Base-by-base conservation (phyloP, 2,797 vertebrate genomes). In the Astyanax mexicanus region DNA sequence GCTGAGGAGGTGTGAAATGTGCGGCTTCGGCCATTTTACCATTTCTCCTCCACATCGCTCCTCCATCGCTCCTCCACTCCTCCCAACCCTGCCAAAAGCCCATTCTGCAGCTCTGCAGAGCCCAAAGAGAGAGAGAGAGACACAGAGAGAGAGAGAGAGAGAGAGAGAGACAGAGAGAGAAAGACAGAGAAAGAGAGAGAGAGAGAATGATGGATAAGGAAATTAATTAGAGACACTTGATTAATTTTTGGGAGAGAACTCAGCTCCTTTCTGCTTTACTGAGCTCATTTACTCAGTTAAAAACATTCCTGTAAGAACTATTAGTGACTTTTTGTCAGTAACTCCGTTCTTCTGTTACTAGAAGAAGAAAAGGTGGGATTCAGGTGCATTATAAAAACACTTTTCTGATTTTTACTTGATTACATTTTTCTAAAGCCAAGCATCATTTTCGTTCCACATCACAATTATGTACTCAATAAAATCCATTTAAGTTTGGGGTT, bases 1-100 rank as follows among this genome's bases (percentile, higher is more conserved):
- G 32, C 80, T 88, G 89, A 86, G 87, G 89, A 92, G 88, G 91
- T 93, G 91, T 92, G 91, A 93, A 92, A 92, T 89, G 87, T 89
- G 84, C 85, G 89, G 84, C 80, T 86, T 80, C 86, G 90, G 90
- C 90, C 91, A 90, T 92, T 92, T 80, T 89, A 84, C 88, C 87
- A 21, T 89, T 86, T 83, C 89, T 90, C 86, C 90, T 90, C 86
- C 80, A 27, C 83, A n/a, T n/a, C 82, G 82, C 85, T 87, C 84
- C 70, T 76, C 77, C 85, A 81, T n/a, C 82, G 82, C 85, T 87
- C 84, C 70, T 76, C 77, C 85, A 81, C 85, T 77, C 25, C 58
- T 68, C 51, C 3, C 35, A 51, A 23, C 61, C 3, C 55, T 90
- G 89, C 90, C 90, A 91, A 89, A 90, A 86, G 88, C 83, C 80